Evolutionary conservation across 2,797 vertebrate species (phyloP).

Genomic region (Arctocebus calabarensis): DNA sequence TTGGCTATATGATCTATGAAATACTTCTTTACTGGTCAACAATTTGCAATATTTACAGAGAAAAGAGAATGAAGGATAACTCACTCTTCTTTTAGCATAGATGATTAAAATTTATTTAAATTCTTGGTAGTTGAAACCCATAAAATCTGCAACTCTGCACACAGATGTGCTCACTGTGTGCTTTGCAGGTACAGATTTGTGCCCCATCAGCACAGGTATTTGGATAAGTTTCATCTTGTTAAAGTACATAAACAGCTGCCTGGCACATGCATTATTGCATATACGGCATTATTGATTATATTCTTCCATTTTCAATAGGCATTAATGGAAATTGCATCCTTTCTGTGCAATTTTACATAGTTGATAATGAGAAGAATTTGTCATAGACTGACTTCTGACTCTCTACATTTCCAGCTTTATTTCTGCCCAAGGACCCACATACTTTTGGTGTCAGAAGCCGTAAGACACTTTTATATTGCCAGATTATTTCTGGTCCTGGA

Average conservation of each 20-base stretch:
- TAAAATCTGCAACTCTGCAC: neutral
- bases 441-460: neutral
- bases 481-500: neutral
- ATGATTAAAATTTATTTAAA: constrained; percentile 4
- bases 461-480: neutral
- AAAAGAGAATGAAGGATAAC: neutral
- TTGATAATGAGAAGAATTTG: neutral
- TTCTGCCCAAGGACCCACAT: neutral
- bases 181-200: neutral
- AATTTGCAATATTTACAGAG: neutral
- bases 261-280: neutral
- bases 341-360: neutral
- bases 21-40: neutral
- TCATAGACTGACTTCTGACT: neutral
- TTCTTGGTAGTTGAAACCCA: neutral
- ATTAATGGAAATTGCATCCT: neutral
- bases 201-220: neutral
- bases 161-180: neutral
- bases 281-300: no score
- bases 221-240: neutral
- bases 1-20: constrained; percentile 34
- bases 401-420: neutral
- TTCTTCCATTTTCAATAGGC: neutral
- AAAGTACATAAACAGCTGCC: neutral
- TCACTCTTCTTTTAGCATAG: neutral